Conservation (phyloP, 1,140 invertebrate genomes). For the Gryon sp. region DNA sequence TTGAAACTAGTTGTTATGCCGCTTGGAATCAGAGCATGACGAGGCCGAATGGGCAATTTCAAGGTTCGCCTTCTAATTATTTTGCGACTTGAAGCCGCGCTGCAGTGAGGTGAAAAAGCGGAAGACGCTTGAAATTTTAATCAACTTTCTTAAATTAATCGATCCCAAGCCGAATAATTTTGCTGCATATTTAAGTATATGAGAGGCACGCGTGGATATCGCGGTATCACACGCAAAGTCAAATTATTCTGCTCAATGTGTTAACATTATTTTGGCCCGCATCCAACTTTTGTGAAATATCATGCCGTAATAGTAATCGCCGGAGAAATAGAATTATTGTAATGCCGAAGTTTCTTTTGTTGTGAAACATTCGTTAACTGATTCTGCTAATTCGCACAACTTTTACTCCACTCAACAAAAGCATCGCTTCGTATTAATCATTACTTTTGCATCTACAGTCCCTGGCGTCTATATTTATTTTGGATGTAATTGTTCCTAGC, state of each 20-base stretch:
- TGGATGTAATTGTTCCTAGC: too few relatives aligned
- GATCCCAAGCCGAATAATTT: slow-evolving; percentile 28
- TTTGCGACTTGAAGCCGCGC: slow-evolving; percentile 46
- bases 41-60: slow-evolving; percentile 33
- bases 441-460: slow-evolving; percentile 20
- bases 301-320: slow-evolving; percentile 46
- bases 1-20: slow-evolving; percentile 70
- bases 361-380: slow-evolving; percentile 46
- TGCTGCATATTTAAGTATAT: slow-evolving; percentile 28
- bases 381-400: slow-evolving; percentile 38
- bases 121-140: slow-evolving; percentile 59
- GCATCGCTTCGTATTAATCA: slow-evolving; percentile 38
- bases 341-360: slow-evolving; percentile 53
- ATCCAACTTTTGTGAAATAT: slow-evolving; percentile 58
- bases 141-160: slow-evolving; percentile 62
- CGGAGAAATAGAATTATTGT: slow-evolving; percentile 53
- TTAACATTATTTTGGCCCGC: slow-evolving; percentile 49
- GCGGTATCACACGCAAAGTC: slow-evolving; percentile 35
- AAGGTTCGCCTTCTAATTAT: slow-evolving; percentile 63
- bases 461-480: too few relatives aligned
- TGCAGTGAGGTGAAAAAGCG: too few relatives aligned
- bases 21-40: slow-evolving; percentile 67
- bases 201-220: slow-evolving; percentile 28
- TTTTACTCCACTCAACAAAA: slow-evolving; percentile 22
- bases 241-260: slow-evolving; percentile 46